These are phyloP conservation scores for Anoura caudifer DNA, from an alignment of 2,113 vertebrate genomes.

Conservation along the genomic window DNA sequence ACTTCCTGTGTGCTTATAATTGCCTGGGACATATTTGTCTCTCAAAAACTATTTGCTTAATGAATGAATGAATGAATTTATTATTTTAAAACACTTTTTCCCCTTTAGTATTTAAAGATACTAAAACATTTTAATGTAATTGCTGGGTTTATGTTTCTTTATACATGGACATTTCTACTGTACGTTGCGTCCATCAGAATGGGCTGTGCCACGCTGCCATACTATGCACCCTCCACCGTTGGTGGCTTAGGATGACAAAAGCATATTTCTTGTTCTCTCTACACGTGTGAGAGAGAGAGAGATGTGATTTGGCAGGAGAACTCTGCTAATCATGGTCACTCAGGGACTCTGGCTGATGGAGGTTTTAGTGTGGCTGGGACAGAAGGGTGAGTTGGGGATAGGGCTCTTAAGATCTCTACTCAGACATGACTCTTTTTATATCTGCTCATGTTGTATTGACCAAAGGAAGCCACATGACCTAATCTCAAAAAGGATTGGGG, in stretches of 20 bases:
- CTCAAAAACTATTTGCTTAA: background rate
- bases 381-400: background rate
- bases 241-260: background rate
- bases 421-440: background rate
- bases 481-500: background rate
- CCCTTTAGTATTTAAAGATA: background rate
- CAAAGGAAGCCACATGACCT: background rate
- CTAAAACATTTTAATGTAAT: background rate
- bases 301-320: background rate
- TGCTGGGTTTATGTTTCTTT: background rate
- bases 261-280: background rate
- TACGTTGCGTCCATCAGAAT: background rate
- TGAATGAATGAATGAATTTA: background rate
- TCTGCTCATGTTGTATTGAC: constrained; percentile 21
- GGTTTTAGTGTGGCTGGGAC: background rate
- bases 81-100: background rate
- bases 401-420: background rate
- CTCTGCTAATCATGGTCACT: background rate
- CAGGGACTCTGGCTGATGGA: background rate
- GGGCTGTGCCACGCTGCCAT: background rate
- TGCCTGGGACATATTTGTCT: background rate
- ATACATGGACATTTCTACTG: background rate
- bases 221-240: background rate
- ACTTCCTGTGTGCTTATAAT: background rate
- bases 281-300: background rate